phyloP scores from a whole-genome alignment of 2,113 vertebrate genomes.

The Aleadryas rufinucha region DNA sequence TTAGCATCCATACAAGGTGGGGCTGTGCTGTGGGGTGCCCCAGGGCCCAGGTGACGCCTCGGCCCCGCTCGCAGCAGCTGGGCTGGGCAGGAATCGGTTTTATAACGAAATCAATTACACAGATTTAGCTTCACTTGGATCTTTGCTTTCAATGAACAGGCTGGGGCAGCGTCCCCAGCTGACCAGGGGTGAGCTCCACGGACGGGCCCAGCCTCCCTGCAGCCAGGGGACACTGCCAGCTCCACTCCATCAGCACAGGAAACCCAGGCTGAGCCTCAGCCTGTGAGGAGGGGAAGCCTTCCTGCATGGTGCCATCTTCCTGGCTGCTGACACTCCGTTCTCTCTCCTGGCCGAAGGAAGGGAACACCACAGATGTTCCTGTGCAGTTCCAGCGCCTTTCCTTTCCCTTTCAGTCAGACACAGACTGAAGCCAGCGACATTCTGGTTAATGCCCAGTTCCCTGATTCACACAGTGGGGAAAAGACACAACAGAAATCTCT shows the following conservation, averaged over 20 bases:
- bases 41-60: neutral
- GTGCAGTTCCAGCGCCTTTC: neutral
- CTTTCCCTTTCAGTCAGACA: neutral
- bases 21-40: neutral
- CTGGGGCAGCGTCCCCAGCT: neutral
- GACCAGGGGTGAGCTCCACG: rapidly evolving
- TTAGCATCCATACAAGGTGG: too few species aligned
- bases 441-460: neutral
- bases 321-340: neutral
- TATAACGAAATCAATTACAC: neutral
- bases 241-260: neutral
- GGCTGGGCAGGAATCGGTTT: neutral
- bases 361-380: neutral
- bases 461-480: neutral
- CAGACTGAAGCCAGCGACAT: neutral
- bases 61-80: neutral
- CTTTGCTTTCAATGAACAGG: neutral
- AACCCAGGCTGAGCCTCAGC: neutral
- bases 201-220: neutral
- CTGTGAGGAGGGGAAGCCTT: neutral
- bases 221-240: neutral
- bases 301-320: neutral
- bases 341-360: neutral
- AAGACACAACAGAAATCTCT: neutral
- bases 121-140: neutral